Conservation (phyloP, 1,140 invertebrate genomes). For the Stegodyphus mimosarum region DNA sequence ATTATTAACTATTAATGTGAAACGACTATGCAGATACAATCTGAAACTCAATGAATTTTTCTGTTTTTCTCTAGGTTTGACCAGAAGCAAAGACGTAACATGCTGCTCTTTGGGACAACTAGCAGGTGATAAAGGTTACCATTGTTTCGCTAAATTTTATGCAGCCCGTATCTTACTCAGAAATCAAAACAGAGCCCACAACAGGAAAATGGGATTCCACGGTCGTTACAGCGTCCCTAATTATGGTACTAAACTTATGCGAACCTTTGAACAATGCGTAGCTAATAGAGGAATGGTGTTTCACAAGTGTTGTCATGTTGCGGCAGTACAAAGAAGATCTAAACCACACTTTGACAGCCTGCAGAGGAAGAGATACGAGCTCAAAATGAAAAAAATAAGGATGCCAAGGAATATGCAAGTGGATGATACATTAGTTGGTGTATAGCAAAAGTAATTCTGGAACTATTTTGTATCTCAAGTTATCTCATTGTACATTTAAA, state of each 20-base stretch:
- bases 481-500: no score
- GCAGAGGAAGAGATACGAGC: conserved; percentile 34
- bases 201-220: conserved; percentile 62
- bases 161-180: conserved; percentile 60
- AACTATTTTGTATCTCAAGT: not conserved
- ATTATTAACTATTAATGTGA: no score
- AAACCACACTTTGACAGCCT: conserved; percentile 42
- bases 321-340: conserved; percentile 46
- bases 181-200: conserved; percentile 65
- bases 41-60: no score
- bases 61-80: not conserved
- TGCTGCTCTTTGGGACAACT: conserved; percentile 66
- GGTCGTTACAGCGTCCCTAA: conserved; percentile 48
- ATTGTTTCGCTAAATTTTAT: conserved; percentile 65
- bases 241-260: conserved; percentile 63
- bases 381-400: conserved; percentile 38
- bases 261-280: conserved; percentile 64
- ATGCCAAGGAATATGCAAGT: conserved; percentile 25
- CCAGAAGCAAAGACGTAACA: conserved; percentile 51
- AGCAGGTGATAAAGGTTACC: conserved; percentile 66
- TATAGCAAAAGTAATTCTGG: not conserved
- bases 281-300: conserved; percentile 61
- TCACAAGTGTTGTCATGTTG: conserved; percentile 65
- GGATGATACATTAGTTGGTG: not conserved
- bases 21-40: no score